These are phyloP conservation scores for Ellobius talpinus DNA, from an alignment of 2,113 vertebrate genomes.

Conservation along the genomic window DNA sequence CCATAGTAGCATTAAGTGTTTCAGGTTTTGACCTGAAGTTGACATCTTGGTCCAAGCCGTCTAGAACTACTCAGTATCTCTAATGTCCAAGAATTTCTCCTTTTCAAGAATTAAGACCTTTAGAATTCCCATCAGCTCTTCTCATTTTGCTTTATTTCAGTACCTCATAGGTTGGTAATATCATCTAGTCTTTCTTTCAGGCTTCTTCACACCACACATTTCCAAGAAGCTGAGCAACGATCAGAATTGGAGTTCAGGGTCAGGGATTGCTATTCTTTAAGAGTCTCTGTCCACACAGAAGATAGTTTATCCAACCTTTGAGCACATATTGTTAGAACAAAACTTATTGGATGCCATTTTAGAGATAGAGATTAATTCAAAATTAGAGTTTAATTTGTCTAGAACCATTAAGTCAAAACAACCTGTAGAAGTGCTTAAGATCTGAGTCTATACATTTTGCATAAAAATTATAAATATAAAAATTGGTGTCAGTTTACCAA, in stretches of 20 bases:
- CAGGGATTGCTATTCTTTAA: not conserved
- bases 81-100: not conserved
- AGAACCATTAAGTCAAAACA: not conserved
- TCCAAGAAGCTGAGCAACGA: not conserved
- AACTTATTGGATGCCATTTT: not conserved
- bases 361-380: not conserved
- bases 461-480: not conserved
- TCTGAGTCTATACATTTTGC: not conserved
- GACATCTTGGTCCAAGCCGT: not conserved
- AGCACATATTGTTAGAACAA: slow-evolving; percentile 28
- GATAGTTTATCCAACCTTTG: not conserved
- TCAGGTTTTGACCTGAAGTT: not conserved
- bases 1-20: not conserved
- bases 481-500: not conserved
- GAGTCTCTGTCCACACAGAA: not conserved
- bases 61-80: not conserved
- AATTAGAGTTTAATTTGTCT: not conserved
- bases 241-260: not conserved
- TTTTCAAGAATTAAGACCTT: not conserved
- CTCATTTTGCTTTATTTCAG: not conserved
- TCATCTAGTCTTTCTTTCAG: not conserved
- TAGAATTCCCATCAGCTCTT: not conserved
- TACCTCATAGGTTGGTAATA: not conserved
- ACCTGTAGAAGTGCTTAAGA: not conserved
- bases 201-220: not conserved